Evolutionary conservation across 2,888 invertebrate species (phyloP).

Genomic region (Mongoloraphidia duomilia): DNA sequence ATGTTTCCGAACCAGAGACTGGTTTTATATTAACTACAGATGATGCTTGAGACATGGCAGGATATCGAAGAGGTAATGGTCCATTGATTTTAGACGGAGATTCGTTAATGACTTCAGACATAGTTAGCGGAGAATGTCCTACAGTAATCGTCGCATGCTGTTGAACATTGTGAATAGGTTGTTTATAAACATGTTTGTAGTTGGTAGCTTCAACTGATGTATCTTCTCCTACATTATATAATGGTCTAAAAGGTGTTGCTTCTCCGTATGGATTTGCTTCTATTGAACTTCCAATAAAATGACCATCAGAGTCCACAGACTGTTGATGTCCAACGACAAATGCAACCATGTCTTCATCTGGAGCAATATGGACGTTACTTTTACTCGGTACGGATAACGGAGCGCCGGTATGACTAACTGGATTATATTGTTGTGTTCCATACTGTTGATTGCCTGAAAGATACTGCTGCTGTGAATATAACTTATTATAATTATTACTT

Average conservation of each 20-base stretch:
- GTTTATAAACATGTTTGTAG: background rate
- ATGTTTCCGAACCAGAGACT: conserved; percentile 26
- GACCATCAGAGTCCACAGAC: conserved; percentile 32
- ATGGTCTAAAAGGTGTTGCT: conserved; percentile 26
- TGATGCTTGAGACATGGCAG: too few species aligned
- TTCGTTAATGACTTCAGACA: background rate
- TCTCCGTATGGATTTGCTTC: conserved; percentile 35
- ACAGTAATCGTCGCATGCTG: too few species aligned
- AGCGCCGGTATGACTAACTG: too few species aligned
- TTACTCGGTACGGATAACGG: conserved; percentile 30
- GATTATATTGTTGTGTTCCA: too few species aligned
- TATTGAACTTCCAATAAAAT: conserved; percentile 31
- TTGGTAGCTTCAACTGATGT: background rate
- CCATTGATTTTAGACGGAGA: too few species aligned
- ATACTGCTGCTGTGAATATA: too few species aligned
- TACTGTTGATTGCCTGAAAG: too few species aligned
- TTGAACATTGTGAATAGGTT: too few species aligned
- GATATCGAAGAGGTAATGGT: too few species aligned
- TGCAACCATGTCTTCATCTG: conserved; percentile 46
- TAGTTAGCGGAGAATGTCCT: too few species aligned
- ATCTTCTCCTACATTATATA: conserved; percentile 18
- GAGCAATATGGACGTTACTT: conserved; percentile 48
- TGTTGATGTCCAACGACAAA: conserved; percentile 50
- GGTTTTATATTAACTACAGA: conserved; percentile 26
- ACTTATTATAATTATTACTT: conserved; percentile 15